A percentile compares a stretch with the other conserved stretches of the same genome.
These are phyloP conservation scores for Tryphoninae sp. DNA, from an alignment of 2,888 invertebrate species.

Conservation along the genomic window DNA sequence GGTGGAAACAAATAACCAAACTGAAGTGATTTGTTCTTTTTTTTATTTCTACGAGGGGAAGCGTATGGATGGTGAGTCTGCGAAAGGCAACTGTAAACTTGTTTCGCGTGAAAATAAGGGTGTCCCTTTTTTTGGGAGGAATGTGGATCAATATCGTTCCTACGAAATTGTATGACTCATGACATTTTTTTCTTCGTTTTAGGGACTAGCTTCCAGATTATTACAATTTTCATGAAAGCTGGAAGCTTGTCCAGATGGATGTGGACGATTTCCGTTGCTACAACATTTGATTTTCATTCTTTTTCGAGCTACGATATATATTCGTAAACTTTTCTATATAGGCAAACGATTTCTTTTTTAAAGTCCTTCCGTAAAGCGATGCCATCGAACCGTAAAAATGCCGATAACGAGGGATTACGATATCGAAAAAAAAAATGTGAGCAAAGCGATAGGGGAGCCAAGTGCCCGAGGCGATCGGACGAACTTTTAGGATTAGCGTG, in stretches of 20 bases:
- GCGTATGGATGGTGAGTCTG: slow-evolving; percentile 7
- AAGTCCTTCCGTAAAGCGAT: too few relatives aligned
- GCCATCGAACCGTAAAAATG: neutral
- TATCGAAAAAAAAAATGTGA: neutral
- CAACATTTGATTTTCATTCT: too few relatives aligned
- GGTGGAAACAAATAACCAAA: slow-evolving; percentile 28
- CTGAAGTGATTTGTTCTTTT: slow-evolving; percentile 36
- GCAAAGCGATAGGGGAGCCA: neutral
- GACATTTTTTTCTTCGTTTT: neutral
- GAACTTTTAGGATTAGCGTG: slow-evolving; percentile 57
- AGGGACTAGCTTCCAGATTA: too few relatives aligned
- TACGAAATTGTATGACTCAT: neutral
- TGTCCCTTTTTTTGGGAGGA: neutral
- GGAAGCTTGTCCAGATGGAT: too few relatives aligned
- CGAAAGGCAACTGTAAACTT: slow-evolving; percentile 9
- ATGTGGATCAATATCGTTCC: neutral
- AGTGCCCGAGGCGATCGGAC: slow-evolving; percentile 41
- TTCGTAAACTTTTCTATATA: too few relatives aligned
- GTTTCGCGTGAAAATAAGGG: neutral
- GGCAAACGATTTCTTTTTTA: too few relatives aligned
- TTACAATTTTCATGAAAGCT: neutral
- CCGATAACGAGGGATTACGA: neutral
- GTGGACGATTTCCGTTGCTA: too few relatives aligned
- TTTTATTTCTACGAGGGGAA: neutral
- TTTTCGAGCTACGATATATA: too few relatives aligned